A percentile compares a stretch with the other conserved stretches of the same genome.
Evolutionary conservation across 2,888 invertebrate species (phyloP).

Genomic region (Petrolisthes cinctipes): DNA sequence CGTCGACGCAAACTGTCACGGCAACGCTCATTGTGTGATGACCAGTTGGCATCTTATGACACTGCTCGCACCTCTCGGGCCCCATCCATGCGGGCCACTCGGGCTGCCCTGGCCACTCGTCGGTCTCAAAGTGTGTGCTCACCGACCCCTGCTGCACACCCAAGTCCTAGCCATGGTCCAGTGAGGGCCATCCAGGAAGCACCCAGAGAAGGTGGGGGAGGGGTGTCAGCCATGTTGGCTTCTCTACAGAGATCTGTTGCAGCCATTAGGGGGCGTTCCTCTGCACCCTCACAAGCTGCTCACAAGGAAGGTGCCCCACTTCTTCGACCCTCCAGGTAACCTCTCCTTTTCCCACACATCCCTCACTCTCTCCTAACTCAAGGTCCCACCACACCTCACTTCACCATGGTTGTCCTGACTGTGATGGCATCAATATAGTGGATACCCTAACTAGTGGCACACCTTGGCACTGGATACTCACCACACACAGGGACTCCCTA

Average conservation of each 20-base stretch:
- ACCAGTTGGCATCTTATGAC: slow-evolving; percentile 43
- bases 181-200: background rate
- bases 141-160: slow-evolving; percentile 52
- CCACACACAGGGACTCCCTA: too few species aligned
- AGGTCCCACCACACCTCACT: background rate
- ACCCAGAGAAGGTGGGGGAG: slow-evolving; percentile 24
- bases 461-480: too few species aligned
- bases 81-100: slow-evolving; percentile 15
- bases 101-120: slow-evolving; percentile 18
- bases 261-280: slow-evolving; percentile 39
- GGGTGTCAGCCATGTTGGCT: slow-evolving; percentile 49
- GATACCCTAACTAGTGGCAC: background rate
- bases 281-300: slow-evolving; percentile 23
- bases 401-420: background rate
- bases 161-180: slow-evolving; percentile 12
- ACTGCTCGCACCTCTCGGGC: slow-evolving; percentile 7
- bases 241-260: slow-evolving; percentile 54
- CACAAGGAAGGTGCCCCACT: slow-evolving; percentile 55
- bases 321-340: slow-evolving; percentile 54
- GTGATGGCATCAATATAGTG: too few species aligned
- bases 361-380: background rate
- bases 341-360: background rate
- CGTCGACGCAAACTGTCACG: slow-evolving; percentile 45
- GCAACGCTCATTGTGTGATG: slow-evolving; percentile 59
- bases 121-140: slow-evolving; percentile 62